Evolutionary conservation across 2,888 invertebrate genomes (phyloP).

Genomic region (Hydrotaea diabolus): DNA sequence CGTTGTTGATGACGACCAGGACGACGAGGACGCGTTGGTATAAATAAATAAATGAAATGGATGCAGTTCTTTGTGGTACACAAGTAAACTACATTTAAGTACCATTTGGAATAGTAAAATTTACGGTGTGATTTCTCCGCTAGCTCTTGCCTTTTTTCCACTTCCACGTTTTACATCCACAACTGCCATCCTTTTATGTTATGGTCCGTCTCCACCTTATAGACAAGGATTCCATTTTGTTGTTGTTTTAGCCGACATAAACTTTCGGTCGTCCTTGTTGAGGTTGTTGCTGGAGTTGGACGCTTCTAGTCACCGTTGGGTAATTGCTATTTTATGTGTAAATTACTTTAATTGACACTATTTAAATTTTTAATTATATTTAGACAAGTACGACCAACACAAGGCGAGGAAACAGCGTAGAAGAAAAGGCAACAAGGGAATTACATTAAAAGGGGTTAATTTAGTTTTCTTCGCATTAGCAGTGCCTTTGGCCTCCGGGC

Average conservation of each 20-base stretch:
- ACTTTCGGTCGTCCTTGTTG: neutral
- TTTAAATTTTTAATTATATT: constrained; percentile 63
- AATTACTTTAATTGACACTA: constrained; percentile 67
- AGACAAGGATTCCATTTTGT: neutral
- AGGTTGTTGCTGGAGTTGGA: neutral
- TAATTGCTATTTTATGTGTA: constrained; percentile 65
- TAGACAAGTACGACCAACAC: constrained; percentile 1
- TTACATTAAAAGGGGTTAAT: neutral
- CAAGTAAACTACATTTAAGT: constrained; percentile 48
- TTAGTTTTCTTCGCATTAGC: constrained; percentile 5
- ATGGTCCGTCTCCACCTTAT: neutral
- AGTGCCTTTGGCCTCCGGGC: neutral
- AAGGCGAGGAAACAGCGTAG: neutral
- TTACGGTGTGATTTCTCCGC: constrained; percentile 49
- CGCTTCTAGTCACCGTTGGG: constrained; percentile 48
- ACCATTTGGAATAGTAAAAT: constrained; percentile 54
- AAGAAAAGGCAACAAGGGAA: neutral
- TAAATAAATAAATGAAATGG: constrained; percentile 58
- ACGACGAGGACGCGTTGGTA: neutral
- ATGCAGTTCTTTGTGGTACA: constrained; percentile 45
- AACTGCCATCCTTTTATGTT: neutral
- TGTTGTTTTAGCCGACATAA: neutral
- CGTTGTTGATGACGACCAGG: neutral
- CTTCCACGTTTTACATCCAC: no score
- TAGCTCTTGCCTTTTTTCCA: constrained; percentile 6